Percentiles rank a stretch among this genome's conserved stretches.
Conservation (phyloP, 2,888 invertebrate species). For the Trichacis sp. region DNA sequence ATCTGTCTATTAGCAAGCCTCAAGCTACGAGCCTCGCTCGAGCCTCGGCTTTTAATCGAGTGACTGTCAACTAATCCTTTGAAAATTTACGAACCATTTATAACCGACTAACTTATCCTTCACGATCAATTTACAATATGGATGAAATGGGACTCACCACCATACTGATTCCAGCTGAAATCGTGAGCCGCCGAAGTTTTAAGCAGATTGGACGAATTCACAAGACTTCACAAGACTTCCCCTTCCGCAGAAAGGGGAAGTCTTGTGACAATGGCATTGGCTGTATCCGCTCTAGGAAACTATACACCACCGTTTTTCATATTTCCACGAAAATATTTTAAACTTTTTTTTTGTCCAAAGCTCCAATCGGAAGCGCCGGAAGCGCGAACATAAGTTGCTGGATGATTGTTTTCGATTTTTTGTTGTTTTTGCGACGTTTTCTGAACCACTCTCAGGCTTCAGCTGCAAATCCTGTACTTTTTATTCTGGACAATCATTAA, state of each 20-base stretch:
- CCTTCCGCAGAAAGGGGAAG: not conserved
- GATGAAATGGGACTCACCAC: constrained; percentile 41
- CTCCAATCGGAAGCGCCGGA: constrained; percentile 20
- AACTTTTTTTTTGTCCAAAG: constrained; percentile 12
- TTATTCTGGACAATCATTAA: constrained; percentile 49
- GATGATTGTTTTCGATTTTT: constrained; percentile 30
- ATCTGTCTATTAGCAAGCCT: not conserved
- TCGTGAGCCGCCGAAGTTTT: constrained; percentile 55
- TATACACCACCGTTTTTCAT: constrained; percentile 48
- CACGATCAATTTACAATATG: not conserved
- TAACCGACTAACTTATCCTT: not conserved
- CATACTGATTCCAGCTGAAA: constrained; percentile 58
- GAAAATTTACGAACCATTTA: not conserved
- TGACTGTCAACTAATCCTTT: not conserved
- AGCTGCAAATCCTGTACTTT: constrained; percentile 46
- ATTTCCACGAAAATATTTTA: constrained; percentile 24
- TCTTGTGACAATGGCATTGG: not conserved
- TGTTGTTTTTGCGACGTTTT: constrained; percentile 30
- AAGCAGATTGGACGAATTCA: constrained; percentile 6
- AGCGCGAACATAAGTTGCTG: constrained; percentile 25
- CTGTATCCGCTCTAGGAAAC: not conserved
- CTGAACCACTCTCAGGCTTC: constrained; percentile 45
- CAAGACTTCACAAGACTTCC: too few species aligned
- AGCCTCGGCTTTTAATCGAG: not conserved
- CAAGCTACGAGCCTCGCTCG: too few species aligned